Base-by-base conservation (phyloP, 2,888 invertebrate genomes). In the Hydropsyche betteni region DNA sequence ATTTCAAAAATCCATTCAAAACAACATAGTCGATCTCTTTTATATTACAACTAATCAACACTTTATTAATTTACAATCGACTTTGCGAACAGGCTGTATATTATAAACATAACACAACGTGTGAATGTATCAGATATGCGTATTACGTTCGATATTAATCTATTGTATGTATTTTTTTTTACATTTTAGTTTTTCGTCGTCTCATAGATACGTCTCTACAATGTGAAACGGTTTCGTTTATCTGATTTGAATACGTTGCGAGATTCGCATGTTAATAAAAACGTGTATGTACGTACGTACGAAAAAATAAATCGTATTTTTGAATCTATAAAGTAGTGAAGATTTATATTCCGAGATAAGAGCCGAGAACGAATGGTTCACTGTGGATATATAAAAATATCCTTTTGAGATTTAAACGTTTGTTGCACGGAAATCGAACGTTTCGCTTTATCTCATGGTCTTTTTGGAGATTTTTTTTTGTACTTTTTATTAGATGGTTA, bases 341-440 rank as follows among this genome's bases (percentile, higher is more conserved):
- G 44, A 44, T 44, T 44, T 44, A 44, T 44, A 44, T 10, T 6
- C 10, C 10, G 6, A 44, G 44, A 44, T 44, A 44, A 44, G 44
- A 44, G 24, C 24, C 24, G 24, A 24, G 44, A 44, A 44, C 44
- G 44, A 44, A 44, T 44, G 44, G 44, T 4, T 44, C 10, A 10
- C 44, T 44, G 44, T 44, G 44, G 44, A 44, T 44, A 44, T 24
- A 24, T 44, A 44, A 64, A n/a, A 12, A 14, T 33, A 16, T 16
- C 64, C 64, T 33, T 64, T 64, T n/a, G 64, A 33, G 64, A 64
- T 14, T 58, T 72, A 72, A 72, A 58, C 72, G 72, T 33, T 72
- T 55, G 69, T 69, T 69, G 44, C 69, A 69, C 69, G 69, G 69
- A 34, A 55, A 58, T 58, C 58, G 50, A 70, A 52, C 72, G 16